Conservation (phyloP, 2,888 invertebrate species). For the Scaptomyza tumidula region DNA sequence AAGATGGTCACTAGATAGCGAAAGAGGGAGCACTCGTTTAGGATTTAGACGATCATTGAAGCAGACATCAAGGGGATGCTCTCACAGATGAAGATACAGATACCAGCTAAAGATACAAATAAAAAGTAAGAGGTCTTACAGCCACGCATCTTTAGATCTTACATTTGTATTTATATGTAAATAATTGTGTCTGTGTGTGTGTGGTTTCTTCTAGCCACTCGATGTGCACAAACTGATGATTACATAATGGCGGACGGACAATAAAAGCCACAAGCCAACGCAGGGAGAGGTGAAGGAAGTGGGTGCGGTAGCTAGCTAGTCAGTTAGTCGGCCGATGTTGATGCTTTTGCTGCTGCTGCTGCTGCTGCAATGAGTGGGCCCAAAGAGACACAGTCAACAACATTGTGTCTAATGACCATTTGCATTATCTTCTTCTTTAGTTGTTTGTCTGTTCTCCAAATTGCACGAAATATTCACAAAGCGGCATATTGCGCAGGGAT, state of each 20-base stretch:
- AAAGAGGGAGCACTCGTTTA: neutral
- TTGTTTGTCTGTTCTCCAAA: conserved; percentile 58
- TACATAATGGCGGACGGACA: conserved; percentile 55
- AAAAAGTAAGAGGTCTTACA: conserved; percentile 64
- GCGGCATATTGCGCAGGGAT: conserved; percentile 13
- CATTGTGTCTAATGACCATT: conserved; percentile 75
- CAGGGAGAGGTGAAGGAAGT: neutral
- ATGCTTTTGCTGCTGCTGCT: conserved; percentile 1
- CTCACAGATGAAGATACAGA: conserved; percentile 32
- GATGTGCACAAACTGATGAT: conserved; percentile 31
- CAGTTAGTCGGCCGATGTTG: conserved; percentile 18
- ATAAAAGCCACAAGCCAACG: conserved; percentile 3
- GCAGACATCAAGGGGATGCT: conserved; percentile 15
- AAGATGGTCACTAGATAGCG: no score
- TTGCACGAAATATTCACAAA: conserved; percentile 67
- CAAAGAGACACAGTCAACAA: conserved; percentile 20
- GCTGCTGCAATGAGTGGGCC: conserved; percentile 24
- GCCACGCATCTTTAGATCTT: conserved; percentile 62
- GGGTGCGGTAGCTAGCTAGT: neutral
- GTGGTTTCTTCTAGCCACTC: conserved; percentile 70
- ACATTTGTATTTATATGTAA: conserved; percentile 54
- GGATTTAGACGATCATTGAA: conserved; percentile 19
- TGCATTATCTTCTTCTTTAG: conserved; percentile 68
- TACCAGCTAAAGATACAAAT: conserved; percentile 25
- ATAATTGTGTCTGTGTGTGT: conserved; percentile 59